Percentiles rank a stretch among this genome's conserved stretches.
These are phyloP conservation scores for Gastrophysa polygoni DNA, from an alignment of 2,888 invertebrate species.

Conservation along the genomic window DNA sequence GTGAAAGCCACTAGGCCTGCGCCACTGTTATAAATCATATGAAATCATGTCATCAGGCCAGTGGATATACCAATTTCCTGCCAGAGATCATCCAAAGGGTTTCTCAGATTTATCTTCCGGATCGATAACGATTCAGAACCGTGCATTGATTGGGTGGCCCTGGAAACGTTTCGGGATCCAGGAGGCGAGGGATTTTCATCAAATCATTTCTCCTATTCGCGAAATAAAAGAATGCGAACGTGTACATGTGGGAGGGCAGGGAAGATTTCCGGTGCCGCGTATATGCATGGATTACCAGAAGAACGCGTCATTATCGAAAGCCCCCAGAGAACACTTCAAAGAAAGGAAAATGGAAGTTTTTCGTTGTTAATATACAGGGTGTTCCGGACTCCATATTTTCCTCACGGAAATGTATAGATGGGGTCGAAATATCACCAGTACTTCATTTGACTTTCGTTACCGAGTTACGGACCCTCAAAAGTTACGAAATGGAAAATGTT, in stretches of 20 bases:
- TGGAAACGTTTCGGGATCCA: neutral
- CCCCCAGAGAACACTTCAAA: constrained; percentile 56
- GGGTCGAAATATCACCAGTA: too few relatives aligned
- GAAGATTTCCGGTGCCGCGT: constrained; percentile 44
- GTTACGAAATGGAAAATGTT: too few relatives aligned
- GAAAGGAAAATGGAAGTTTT: constrained; percentile 46
- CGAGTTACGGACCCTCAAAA: too few relatives aligned
- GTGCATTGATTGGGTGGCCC: constrained; percentile 34
- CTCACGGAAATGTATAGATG: too few relatives aligned
- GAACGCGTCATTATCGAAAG: constrained; percentile 55
- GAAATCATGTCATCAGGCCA: too few relatives aligned
- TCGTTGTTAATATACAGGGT: too few relatives aligned
- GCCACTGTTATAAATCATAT: too few relatives aligned
- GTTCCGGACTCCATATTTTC: constrained; percentile 27
- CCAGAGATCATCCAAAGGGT: too few relatives aligned
- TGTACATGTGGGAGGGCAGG: constrained; percentile 42
- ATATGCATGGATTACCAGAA: constrained; percentile 56
- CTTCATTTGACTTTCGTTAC: too few relatives aligned
- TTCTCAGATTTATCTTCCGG: constrained; percentile 8
- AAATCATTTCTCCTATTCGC: constrained; percentile 44
- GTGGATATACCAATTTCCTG: too few relatives aligned
- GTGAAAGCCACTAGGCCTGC: too few relatives aligned
- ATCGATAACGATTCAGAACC: constrained; percentile 33
- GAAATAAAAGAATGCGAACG: constrained; percentile 42
- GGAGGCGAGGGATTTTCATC: constrained; percentile 41